Base-by-base conservation (phyloP, 2,113 vertebrate genomes). In the Argyrosomus japonicus region DNA sequence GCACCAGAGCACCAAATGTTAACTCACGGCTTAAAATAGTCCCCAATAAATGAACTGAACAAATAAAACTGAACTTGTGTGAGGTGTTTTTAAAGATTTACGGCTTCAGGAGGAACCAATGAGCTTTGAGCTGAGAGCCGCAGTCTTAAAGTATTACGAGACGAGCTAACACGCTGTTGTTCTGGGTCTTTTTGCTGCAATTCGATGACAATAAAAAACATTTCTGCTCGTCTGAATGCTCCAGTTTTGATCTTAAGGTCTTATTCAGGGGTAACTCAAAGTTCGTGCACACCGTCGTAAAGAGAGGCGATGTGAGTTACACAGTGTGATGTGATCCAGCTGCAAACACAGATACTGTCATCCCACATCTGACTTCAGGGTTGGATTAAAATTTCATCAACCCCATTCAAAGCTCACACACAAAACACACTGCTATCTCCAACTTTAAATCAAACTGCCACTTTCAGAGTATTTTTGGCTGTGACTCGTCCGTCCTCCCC, bases 311-410 rank as follows among this genome's bases (percentile, higher is more conserved):
- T 32, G 17, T 4, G 68, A 36, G 9, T 8, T 19, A 13, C 73
- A 14, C 40, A 3, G 36, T 15, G 54, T 2, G 54, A 68, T 21
- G 17, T 2, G 0, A 51, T 0, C 29, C 79, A 50, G 68, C 79
- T 61, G 48, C 56, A 62, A 45, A 82, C 72, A 53, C 65, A 29
- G 69, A 78, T 45, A 63, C 75, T 29, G 77, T 72, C 79, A 36
- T 27, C 68, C 67, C 71, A 83, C 54, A 64, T 81, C 61, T 81
- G 80, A 76, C 86, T 81, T 27, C 43, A 62, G 69, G 79, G 10
- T 54, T 0, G 23, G 69, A 83, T 87, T 72, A 85, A 81, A 81
- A n/a, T 78, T 81, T 81, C 32, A 89, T 71, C 48, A 29, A 47
- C 43, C 25, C 11, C 19, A 21, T 68, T 53, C 5, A 32, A 8